Percentiles rank a stretch among this genome's conserved stretches.
Evolutionary conservation across 2,113 vertebrate genomes (phyloP).

Genomic region (Bungarus multicinctus): DNA sequence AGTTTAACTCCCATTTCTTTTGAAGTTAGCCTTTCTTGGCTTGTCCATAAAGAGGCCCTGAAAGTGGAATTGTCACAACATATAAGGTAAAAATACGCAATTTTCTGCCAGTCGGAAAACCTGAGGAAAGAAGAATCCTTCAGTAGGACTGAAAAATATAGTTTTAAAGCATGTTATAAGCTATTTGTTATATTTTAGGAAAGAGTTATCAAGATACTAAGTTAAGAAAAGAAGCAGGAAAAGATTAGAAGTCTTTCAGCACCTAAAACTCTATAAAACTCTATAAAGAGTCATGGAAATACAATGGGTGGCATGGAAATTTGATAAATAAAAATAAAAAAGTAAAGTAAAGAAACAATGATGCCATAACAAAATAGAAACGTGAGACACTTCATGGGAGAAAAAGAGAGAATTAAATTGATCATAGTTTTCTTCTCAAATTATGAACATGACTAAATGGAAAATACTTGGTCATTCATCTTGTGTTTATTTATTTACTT

Average conservation of each 20-base stretch:
- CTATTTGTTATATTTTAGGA: neutral
- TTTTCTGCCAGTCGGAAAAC: neutral
- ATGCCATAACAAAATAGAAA: neutral
- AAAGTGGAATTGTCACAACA: neutral
- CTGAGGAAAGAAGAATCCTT: neutral
- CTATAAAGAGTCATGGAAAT: neutral
- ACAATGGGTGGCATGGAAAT: neutral
- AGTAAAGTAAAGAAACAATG: neutral
- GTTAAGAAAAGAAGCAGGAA: neutral
- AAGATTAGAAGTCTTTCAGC: neutral
- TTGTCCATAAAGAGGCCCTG: neutral
- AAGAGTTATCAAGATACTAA: neutral
- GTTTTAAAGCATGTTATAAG: neutral
- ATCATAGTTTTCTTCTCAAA: slow-evolving; percentile 1
- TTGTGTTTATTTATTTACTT: neutral
- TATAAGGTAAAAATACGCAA: neutral
- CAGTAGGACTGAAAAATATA: neutral
- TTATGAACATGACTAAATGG: neutral
- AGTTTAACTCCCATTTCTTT: neutral
- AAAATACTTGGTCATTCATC: neutral
- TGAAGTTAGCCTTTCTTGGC: neutral
- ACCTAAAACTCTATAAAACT: neutral
- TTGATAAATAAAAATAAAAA: neutral
- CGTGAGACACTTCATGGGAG: neutral
- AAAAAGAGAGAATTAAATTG: neutral